These are phyloP conservation scores for Misgurnus mizolepis DNA, from an alignment of 2,113 vertebrate genomes.

Conservation along the genomic window DNA sequence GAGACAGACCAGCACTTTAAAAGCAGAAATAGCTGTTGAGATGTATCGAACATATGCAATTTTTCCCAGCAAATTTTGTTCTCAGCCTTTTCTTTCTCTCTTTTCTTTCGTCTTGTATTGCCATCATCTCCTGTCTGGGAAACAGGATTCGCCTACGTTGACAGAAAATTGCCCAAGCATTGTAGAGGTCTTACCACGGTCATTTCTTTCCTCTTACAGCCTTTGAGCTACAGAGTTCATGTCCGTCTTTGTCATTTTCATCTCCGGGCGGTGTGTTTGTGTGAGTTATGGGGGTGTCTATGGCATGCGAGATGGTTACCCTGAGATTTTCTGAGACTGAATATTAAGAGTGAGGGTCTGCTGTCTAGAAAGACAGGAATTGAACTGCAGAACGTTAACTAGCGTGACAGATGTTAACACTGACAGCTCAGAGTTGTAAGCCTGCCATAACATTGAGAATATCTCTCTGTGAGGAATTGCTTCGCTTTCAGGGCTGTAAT, in stretches of 20 bases:
- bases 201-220: conserved; percentile 41
- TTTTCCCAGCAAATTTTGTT: conserved; percentile 38
- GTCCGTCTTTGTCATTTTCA: conserved; percentile 29
- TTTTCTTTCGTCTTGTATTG: conserved; percentile 24
- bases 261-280: not conserved
- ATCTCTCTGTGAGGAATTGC: not conserved
- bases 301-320: not conserved
- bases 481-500: not conserved
- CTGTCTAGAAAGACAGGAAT: not conserved
- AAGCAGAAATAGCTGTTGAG: conserved; percentile 34
- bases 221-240: conserved; percentile 30
- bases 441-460: not conserved
- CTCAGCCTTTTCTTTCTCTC: not conserved
- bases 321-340: not conserved
- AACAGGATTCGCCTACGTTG: conserved; percentile 37
- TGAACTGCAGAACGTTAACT: conserved; percentile 1
- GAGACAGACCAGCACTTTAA: conserved; percentile 27
- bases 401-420: conserved; percentile 10
- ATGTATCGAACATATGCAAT: not conserved
- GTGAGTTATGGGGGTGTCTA: not conserved
- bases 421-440: not conserved
- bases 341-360: not conserved
- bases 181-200: conserved; percentile 5
- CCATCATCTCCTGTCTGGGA: conserved; percentile 30
- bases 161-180: conserved; percentile 34